Evolutionary conservation across 2,113 vertebrate genomes (phyloP), one percentile per base, ranked within the genome.

Genomic region (Syngnathoides biaculeatus): DNA sequence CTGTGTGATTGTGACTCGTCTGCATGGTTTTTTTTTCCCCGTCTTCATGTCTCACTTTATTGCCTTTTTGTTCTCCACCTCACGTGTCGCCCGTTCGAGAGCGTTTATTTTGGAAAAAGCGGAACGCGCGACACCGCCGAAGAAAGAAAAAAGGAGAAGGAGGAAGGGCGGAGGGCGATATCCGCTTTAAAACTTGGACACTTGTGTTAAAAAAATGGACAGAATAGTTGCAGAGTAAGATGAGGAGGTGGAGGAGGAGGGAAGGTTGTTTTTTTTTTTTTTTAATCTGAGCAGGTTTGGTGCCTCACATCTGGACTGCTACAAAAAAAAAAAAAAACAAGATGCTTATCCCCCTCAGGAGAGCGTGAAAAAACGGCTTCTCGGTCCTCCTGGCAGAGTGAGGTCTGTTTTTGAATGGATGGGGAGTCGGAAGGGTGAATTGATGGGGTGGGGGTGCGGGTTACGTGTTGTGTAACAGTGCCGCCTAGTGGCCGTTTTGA

Each of bases 221-320:
- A 76, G 68, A 59, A 69, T 65, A 42, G 55, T 57, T 57, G 55
- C 2, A 9, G 55, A 30, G 26, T 30, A 17, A 15, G 9, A 64
- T n/a, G n/a, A n/a, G 69, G 58, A 61, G 69, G 58, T 47, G 64
- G 75, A 74, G 71, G 58, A 74, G 65, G 67, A 82, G 84, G 53
- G 81, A 84, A 85, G 84, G 81, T 76, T 82, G 26, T 45, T 86
- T 66, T 71, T 79, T 80, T 81, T 78, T 65, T 67, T n/a, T n/a
- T n/a, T 35, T 1, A 0, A 69, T 67, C 15, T 26, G 19, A 69
- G 68, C 42, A 71, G 67, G 47, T 77, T 77, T 78, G 65, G 73
- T 88, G 76, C 79, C 68, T 78, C 67, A 86, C 86, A 88, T 90
- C 86, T 91, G 88, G 83, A 69, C 79, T 73, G 73, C 82, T 81